Base-by-base conservation (phyloP, 1,140 invertebrate genomes). In the Leptinotarsa undecemlineata region DNA sequence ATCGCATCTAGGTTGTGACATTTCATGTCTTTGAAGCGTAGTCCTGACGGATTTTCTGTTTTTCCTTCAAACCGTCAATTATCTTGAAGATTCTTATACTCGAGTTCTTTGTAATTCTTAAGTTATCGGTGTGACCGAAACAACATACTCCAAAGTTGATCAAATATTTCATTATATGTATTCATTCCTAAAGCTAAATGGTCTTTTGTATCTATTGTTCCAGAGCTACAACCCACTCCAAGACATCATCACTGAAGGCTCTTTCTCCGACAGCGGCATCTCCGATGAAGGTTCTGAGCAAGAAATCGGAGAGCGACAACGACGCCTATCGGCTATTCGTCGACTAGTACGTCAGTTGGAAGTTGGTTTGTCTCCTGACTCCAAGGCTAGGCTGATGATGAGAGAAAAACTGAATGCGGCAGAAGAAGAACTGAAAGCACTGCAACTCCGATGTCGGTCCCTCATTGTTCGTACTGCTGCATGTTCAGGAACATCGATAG, bases 381-480 rank as follows among this genome's bases (percentile, higher is more conserved):
- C 90, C 76, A 87, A 89, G 48, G 90, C 90, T 1, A 87, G 92
- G 79, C 85, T 86, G 71, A 86, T 88, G 13, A 90, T 91, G 81
- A 86, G 86, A 33, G 85, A 91, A 87, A 91, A 91, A 75, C 91
- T 94, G 86, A 91, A 91, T 76, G 89, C 91, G 76, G 92, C 92
- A n/a, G 93, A 95, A 83, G 90, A 89, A 68, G 93, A 96, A 85
- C 87, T 96, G 26, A 89, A 91, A 76, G 88, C 88, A 21, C 85
- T 95, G 20, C 93, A 95, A 84, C 90, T 91, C 74, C 91, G 92
- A n/a, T 96, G 94, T 79, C 87, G 92, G 2, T 91, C 91, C 47
- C 85, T 93, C 15, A 91, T 93, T 79, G 89, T 91, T n/a, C 87
- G 89, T 76, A 91, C 91, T 19, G 89, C 89, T 2, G 88, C 87